Percentiles rank a stretch among this genome's conserved stretches.
Evolutionary conservation across 2,797 vertebrate genomes (phyloP).

Genomic region (Geotria australis): DNA sequence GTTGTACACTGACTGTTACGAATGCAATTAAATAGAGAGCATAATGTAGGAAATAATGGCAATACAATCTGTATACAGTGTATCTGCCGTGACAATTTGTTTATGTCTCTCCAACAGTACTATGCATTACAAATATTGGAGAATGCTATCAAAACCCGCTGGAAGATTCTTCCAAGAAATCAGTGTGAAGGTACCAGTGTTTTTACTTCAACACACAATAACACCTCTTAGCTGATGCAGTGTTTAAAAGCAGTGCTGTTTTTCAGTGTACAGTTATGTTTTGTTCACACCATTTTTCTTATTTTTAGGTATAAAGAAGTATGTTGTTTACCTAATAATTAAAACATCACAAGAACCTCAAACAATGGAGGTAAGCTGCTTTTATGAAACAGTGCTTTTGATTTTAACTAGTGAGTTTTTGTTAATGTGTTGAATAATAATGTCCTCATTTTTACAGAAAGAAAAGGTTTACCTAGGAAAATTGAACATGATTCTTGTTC

Average conservation of each 20-base stretch:
- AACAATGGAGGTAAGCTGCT: slow-evolving; percentile 49
- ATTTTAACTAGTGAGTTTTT: background rate
- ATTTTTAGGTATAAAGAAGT: slow-evolving; percentile 72
- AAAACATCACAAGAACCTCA: slow-evolving; percentile 78
- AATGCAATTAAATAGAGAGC: background rate
- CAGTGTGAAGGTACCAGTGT: slow-evolving; percentile 61
- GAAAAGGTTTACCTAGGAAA: slow-evolving; percentile 91
- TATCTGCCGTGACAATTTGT: background rate
- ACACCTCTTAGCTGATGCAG: too few species aligned
- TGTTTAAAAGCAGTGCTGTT: background rate
- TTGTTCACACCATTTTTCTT: background rate
- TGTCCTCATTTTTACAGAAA: slow-evolving; percentile 19
- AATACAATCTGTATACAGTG: background rate
- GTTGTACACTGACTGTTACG: slow-evolving; percentile 4
- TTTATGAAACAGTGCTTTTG: background rate
- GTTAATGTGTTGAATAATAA: background rate
- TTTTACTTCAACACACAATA: background rate
- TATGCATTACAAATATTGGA: slow-evolving; percentile 96
- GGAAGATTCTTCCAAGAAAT: slow-evolving; percentile 92
- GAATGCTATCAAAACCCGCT: slow-evolving; percentile 92
- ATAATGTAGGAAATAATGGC: background rate
- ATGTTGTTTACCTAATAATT: slow-evolving; percentile 84
- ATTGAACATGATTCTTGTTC: slow-evolving; percentile 95
- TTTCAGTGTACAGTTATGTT: background rate
- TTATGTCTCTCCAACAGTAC: slow-evolving; percentile 42